These are phyloP conservation scores for Poecilia gillii DNA, from an alignment of 2,797 vertebrate genomes.

Conservation along the genomic window DNA sequence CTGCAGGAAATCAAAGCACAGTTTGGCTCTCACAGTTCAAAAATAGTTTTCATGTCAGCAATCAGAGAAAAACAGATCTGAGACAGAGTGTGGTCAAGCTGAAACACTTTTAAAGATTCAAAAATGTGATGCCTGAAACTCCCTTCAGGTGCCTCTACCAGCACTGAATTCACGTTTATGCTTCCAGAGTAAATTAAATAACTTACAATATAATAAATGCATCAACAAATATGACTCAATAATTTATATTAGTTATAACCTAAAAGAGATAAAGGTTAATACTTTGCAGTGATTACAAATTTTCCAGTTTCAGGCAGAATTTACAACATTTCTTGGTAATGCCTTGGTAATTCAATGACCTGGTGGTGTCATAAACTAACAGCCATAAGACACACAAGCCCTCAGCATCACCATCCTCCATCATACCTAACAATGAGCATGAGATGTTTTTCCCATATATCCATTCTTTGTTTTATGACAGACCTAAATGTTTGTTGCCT, in stretches of 20 bases:
- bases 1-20: constrained; percentile 16
- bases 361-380: not conserved
- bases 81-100: constrained; percentile 14
- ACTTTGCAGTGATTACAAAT: not conserved
- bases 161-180: not conserved
- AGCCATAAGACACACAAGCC: not conserved
- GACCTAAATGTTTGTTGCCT: not conserved
- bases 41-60: constrained; percentile 14
- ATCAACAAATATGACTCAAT: not conserved
- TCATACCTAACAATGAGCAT: not conserved
- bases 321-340: not conserved
- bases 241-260: constrained; percentile 7
- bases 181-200: not conserved
- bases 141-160: constrained; percentile 6
- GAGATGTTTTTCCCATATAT: not conserved
- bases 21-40: constrained; percentile 16
- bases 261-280: not conserved
- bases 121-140: constrained; percentile 1
- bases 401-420: not conserved
- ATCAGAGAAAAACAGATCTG: constrained; percentile 20
- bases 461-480: not conserved
- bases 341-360: not conserved
- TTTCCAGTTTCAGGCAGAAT: not conserved
- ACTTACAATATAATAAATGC: not conserved
- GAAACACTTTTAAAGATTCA: constrained; percentile 3